Conservation (phyloP, 2,888 invertebrate genomes). For the Tetramorium bicarinatum region DNA sequence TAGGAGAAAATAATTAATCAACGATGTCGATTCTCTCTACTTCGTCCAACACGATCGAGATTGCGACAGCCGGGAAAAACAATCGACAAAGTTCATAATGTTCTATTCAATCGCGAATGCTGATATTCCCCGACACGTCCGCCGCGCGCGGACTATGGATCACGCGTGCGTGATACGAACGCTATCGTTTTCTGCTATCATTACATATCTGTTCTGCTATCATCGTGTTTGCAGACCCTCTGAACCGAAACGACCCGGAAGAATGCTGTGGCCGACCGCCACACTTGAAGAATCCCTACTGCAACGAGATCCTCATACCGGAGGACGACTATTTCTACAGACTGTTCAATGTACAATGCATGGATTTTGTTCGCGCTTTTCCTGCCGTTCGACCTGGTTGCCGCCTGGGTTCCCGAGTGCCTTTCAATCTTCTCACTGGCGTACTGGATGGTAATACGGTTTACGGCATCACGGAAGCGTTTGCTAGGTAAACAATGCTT, state of each 20-base stretch:
- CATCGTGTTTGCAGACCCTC: conserved; percentile 89
- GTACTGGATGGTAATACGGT: conserved; percentile 96
- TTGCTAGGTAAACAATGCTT: conserved; percentile 89
- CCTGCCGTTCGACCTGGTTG: conserved; percentile 96
- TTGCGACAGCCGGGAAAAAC: conserved; percentile 30
- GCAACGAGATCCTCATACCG: conserved; percentile 95
- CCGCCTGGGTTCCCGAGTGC: conserved; percentile 93
- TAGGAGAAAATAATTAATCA: conserved; percentile 28
- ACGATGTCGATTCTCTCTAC: conserved; percentile 17
- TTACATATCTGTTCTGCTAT: conserved; percentile 28
- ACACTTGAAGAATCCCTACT: conserved; percentile 95
- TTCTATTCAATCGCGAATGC: conserved; percentile 27
- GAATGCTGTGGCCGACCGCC: conserved; percentile 95
- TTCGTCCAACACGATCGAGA: not conserved
- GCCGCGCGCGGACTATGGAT: not conserved
- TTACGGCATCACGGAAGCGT: conserved; percentile 94
- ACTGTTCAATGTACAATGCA: conserved; percentile 93
- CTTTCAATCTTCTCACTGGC: conserved; percentile 95
- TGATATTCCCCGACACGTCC: conserved; percentile 8
- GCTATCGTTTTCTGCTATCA: conserved; percentile 11
- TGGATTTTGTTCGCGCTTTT: conserved; percentile 96
- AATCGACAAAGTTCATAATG: not conserved
- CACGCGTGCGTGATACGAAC: conserved; percentile 6
- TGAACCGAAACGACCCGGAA: conserved; percentile 95
- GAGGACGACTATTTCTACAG: conserved; percentile 97